Conservation (phyloP, 2,797 vertebrate genomes). For the Podargus strigoides region DNA sequence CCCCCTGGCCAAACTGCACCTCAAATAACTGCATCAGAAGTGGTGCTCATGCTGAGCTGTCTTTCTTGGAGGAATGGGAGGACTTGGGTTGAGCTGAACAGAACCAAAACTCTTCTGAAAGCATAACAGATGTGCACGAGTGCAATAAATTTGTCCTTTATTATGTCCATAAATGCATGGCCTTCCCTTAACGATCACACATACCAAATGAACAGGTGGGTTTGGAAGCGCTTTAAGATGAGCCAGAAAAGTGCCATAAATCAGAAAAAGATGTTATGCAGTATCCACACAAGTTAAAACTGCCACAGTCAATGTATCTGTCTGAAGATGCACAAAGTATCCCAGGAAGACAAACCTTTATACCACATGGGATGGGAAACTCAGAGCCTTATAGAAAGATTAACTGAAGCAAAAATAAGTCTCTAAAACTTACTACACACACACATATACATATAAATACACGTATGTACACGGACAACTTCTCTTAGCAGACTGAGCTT, state of each 20-base stretch:
- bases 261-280: neutral
- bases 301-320: too few species aligned
- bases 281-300: neutral
- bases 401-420: neutral
- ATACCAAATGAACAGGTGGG: too few species aligned
- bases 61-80: neutral
- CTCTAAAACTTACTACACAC: neutral
- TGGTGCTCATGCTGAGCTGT: fast-evolving
- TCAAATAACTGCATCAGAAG: neutral
- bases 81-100: neutral
- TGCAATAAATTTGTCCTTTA: neutral
- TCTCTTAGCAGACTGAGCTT: neutral
- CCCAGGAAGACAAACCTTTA: neutral
- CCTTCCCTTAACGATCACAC: neutral
- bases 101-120: neutral
- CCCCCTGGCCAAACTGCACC: neutral
- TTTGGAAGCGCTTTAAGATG: neutral
- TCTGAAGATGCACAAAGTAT: neutral
- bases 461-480: neutral
- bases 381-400: neutral
- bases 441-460: neutral
- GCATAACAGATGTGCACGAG: neutral
- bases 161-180: neutral
- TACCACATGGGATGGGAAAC: fast-evolving
- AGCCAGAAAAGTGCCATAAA: neutral